A percentile compares a stretch with the other conserved stretches of the same genome.
These are phyloP conservation scores for Peromyscus eremicus DNA, from an alignment of 2,797 vertebrate species.

Conservation along the genomic window DNA sequence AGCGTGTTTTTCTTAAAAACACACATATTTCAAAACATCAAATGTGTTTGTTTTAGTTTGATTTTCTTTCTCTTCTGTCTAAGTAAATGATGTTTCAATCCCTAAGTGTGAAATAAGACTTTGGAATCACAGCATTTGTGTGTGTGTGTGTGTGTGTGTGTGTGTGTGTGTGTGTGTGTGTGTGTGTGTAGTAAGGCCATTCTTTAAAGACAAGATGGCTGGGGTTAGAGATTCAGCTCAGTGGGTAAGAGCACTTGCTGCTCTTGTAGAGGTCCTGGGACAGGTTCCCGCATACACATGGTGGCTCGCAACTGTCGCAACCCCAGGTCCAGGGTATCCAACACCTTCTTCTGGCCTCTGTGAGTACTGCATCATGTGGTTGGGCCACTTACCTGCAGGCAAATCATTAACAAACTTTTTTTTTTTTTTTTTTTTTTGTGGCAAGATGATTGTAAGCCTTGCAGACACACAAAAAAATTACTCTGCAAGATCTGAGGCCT, in stretches of 20 bases:
- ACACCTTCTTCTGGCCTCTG: background rate
- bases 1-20: background rate
- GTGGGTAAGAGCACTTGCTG: background rate
- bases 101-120: background rate
- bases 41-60: background rate
- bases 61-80: background rate
- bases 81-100: background rate
- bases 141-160: background rate
- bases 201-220: background rate
- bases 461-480: too few relatives aligned
- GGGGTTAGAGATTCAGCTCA: background rate
- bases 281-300: background rate
- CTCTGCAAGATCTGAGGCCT: background rate
- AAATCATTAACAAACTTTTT: background rate
- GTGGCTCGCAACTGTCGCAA: background rate
- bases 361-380: background rate
- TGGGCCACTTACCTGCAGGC: background rate
- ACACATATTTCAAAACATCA: conserved; percentile 41
- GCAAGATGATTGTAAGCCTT: background rate
- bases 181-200: background rate
- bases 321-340: background rate
- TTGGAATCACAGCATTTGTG: background rate
- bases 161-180: background rate
- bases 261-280: background rate
- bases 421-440: background rate